These are phyloP conservation scores for Thymelicus lineola DNA, from an alignment of 2,888 invertebrate species.

Conservation along the genomic window DNA sequence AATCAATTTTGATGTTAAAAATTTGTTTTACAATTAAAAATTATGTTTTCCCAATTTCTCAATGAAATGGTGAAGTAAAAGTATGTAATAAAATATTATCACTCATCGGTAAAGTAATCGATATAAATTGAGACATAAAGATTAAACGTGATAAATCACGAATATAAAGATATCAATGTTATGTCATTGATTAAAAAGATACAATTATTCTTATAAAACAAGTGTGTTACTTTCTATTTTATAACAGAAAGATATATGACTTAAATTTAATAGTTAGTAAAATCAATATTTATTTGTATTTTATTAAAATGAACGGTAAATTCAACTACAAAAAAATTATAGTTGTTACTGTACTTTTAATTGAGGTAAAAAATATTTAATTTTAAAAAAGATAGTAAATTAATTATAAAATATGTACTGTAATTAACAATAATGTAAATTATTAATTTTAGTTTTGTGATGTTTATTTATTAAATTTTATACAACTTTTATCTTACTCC, in stretches of 20 bases:
- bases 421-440: no score
- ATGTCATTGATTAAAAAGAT: conserved; percentile 12
- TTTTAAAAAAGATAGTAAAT: no score
- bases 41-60: no score
- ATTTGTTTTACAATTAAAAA: no score
- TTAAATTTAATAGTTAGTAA: no score
- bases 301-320: neutral
- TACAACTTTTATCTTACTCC: neutral
- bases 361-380: neutral
- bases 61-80: no score
- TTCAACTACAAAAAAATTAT: neutral
- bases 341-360: neutral
- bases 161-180: conserved; percentile 10
- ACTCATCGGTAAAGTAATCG: neutral
- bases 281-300: no score
- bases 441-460: no score
- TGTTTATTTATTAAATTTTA: no score
- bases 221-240: conserved; percentile 1
- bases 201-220: conserved; percentile 14
- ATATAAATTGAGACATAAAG: neutral
- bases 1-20: no score
- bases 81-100: neutral
- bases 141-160: conserved; percentile 2
- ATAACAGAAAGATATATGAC: neutral
- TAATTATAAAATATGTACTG: no score